Percentiles rank a stretch among this genome's conserved stretches.
Conservation (phyloP, 1,140 invertebrate species). For the Drosophila pallidifrons region DNA sequence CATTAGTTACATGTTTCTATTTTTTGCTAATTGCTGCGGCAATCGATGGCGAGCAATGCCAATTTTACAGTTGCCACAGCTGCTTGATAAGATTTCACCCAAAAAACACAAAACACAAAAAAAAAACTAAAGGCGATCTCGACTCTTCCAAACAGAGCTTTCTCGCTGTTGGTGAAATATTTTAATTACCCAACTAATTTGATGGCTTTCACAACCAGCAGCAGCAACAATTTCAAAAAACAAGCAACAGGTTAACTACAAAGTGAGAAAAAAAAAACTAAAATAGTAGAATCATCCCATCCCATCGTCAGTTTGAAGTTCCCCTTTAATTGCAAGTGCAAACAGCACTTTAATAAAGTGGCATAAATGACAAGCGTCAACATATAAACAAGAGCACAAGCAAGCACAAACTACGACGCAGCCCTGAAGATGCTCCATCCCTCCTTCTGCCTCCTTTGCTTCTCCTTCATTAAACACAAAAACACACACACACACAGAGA, state of each 20-base stretch:
- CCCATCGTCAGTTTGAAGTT: slow-evolving; percentile 9
- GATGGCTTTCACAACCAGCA: slow-evolving; percentile 41
- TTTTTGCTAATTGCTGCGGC: slow-evolving; percentile 25
- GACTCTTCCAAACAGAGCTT: slow-evolving; percentile 55
- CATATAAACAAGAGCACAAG: slow-evolving; percentile 52
- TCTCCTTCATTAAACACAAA: not conserved
- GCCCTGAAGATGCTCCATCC: not conserved
- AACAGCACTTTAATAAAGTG: slow-evolving; percentile 61
- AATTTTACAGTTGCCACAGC: not conserved
- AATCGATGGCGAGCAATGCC: slow-evolving; percentile 35
- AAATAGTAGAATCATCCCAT: slow-evolving; percentile 2
- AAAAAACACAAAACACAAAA: slow-evolving; percentile 37
- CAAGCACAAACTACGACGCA: slow-evolving; percentile 32
- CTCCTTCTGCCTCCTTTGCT: not conserved
- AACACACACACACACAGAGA: too few relatives aligned
- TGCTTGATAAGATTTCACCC: slow-evolving; percentile 74
- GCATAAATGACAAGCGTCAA: slow-evolving; percentile 75
- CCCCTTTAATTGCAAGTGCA: slow-evolving; percentile 58
- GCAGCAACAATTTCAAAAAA: too few relatives aligned
- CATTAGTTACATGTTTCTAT: slow-evolving; percentile 13
- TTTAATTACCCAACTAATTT: slow-evolving; percentile 54
- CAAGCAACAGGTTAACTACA: slow-evolving; percentile 41
- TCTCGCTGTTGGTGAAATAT: slow-evolving; percentile 50
- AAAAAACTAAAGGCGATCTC: not conserved
- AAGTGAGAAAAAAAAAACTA: slow-evolving; percentile 17